Base-by-base conservation (phyloP, 2,797 vertebrate genomes). In the Erethizon dorsatum region DNA sequence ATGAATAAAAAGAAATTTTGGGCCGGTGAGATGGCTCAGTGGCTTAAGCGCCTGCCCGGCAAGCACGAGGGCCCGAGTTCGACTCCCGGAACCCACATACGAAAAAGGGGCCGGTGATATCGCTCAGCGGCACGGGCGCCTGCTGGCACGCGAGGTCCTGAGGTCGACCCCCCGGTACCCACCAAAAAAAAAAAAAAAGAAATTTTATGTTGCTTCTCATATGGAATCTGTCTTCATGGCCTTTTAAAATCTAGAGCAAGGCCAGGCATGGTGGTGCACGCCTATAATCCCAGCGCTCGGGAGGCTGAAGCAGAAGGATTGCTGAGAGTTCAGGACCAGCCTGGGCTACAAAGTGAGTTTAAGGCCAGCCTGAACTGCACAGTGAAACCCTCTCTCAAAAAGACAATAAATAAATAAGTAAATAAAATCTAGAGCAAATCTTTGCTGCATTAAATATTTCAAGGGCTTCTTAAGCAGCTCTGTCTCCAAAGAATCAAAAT, bases 371-470 rank as follows among this genome's bases (percentile, higher is more conserved):
- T 20, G 33, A 69, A 67, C 65, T n/a, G 14, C 33, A n/a, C 37
- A 37, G 65, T 2, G 17, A 37, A 9, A 37, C 15, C 33, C 3
- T 69, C 17, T n/a, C 33, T 37, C 65, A n/a, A 37, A 69, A 69
- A 69, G 65, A n/a, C 33, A 69, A 59, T 26, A 54, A 2, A 13
- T 50, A 50, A 61, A 31, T 10, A 65, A 65, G 15, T 10, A 33
- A 65, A 33, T 12, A 37, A 67, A 69, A 69, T 77, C 24, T 52
- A 91, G 73, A 85, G 78, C 67, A 97, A 77, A 92, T 89, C 59
- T 91, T 93, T 84, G 52, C 52, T 90, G 33, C 31, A 80, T 96
- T 96, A 93, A 80, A n/a, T 63, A 57, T 94, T 96, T 94, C 59
- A 87, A 87, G 54, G 22, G 5, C 63, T 90, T 75, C 52, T 83